Evolutionary conservation across 2,888 invertebrate genomes (phyloP), one percentile per base, ranked within the genome.

Genomic region (Nemapogon koenigi): DNA sequence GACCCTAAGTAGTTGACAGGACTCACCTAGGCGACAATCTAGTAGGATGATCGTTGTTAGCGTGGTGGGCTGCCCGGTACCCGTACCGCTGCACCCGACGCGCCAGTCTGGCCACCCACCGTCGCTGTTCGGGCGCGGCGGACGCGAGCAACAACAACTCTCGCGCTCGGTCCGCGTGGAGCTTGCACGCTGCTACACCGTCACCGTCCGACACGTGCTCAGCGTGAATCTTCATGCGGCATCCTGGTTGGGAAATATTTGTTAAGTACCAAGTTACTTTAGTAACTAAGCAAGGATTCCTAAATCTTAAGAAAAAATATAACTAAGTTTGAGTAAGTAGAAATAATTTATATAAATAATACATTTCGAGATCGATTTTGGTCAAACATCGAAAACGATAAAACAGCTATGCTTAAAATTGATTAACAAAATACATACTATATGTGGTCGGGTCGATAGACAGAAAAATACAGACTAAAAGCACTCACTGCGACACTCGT

Each of bases 151-250:
- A 81, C 51, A 98, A 82, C 71, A 98, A 83, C 75, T 98, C 97
- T 60, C 96, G 92, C 57, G 97, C 96, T 46, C 94, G 93, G 83
- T 97, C 97, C 55, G 92, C 94, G 71, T 95, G 94, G 48, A 97
- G 85, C 82, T 97, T 97, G 81, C 97, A 98, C 32, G 97, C 96
- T 46, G 94, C 93, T 60, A 97, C 87, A 64, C 92, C 92, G 62
- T 90, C 89, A 54, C 86, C 86, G 53, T 87, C 88, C 33, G 91
- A 89, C 65, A 94, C 86, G 83, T 99, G 98, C 63, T 98, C 97
- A 69, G 94, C 93, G 78, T 99, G 98, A 59, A 98, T 91, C 83
- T 97, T 97, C 66, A 94, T 91, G 60, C 93, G 91, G 79, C 97
- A 98, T 49, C 95, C 96, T 91, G 62, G 28, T 11, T 14, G 16